These are phyloP conservation scores for Pemphredon lugubris DNA, from an alignment of 2,888 invertebrate genomes.

Conservation along the genomic window DNA sequence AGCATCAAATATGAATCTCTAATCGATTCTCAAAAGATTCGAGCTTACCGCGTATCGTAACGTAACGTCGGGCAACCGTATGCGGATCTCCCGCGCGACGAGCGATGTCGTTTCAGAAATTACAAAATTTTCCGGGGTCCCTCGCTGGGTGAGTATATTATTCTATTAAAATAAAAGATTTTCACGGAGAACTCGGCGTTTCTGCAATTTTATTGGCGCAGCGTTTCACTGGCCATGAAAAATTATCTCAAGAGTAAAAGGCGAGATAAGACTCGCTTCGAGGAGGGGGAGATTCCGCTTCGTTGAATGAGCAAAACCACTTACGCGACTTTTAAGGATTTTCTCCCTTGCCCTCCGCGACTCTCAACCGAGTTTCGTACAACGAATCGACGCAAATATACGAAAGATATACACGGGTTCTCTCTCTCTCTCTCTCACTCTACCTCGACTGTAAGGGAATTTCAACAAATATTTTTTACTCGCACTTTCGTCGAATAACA, in stretches of 20 bases:
- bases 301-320: neutral
- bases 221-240: slow-evolving; percentile 9
- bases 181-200: too few species aligned
- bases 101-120: too few species aligned
- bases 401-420: neutral
- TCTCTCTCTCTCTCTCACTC: too few species aligned
- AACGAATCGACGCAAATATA: neutral
- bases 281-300: slow-evolving; percentile 2
- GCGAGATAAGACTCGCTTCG: slow-evolving; percentile 4
- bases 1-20: slow-evolving; percentile 1
- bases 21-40: neutral
- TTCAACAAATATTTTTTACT: too few species aligned
- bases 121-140: too few species aligned
- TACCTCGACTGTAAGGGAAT: too few species aligned
- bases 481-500: too few species aligned
- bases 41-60: neutral
- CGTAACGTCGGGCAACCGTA: neutral
- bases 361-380: neutral
- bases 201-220: neutral
- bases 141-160: too few species aligned
- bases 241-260: slow-evolving; percentile 11
- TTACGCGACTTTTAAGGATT: neutral
- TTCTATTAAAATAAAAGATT: too few species aligned
- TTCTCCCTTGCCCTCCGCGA: neutral
- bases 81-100: too few species aligned